Percentiles rank a stretch among this genome's conserved stretches.
phyloP scores from a whole-genome alignment of 2,888 invertebrate species.

The Gastracanthus pulcherrimus region DNA sequence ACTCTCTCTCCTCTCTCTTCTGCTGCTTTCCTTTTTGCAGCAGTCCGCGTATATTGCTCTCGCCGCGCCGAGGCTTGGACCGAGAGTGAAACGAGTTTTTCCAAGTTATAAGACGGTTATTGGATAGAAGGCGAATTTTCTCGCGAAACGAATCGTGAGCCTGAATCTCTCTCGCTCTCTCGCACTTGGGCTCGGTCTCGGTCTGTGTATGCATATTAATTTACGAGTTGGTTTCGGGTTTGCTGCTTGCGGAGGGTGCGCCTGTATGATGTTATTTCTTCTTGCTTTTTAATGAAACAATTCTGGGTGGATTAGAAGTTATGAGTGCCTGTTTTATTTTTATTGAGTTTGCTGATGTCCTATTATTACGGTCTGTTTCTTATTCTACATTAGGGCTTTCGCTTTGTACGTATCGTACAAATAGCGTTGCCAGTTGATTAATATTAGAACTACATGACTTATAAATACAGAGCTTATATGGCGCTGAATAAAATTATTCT shows the following conservation, averaged over 20 bases:
- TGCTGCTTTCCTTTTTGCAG: slow-evolving; percentile 15
- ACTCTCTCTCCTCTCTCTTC: no score
- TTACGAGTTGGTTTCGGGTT: slow-evolving; percentile 9
- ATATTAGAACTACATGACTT: no score
- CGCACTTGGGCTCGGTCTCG: not conserved
- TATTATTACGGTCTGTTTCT: no score
- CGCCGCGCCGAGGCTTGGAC: not conserved
- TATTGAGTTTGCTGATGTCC: not conserved
- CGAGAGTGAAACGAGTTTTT: slow-evolving; percentile 40
- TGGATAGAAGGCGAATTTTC: slow-evolving; percentile 35
- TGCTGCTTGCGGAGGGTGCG: no score
- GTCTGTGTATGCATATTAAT: slow-evolving; percentile 21
- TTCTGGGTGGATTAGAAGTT: slow-evolving; percentile 1
- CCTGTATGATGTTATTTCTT: not conserved
- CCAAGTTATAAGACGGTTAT: slow-evolving; percentile 49
- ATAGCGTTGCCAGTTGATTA: no score
- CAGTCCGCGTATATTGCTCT: slow-evolving; percentile 3
- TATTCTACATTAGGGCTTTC: no score
- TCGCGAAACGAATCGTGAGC: slow-evolving; percentile 1
- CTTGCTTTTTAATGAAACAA: not conserved
- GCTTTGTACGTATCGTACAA: no score
- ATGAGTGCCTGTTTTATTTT: not conserved
- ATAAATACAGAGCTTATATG: no score
- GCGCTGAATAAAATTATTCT: no score
- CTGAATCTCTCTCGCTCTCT: not conserved